Base-by-base conservation (phyloP, 2,797 vertebrate genomes). In the Rhadinocentrus ornatus region DNA sequence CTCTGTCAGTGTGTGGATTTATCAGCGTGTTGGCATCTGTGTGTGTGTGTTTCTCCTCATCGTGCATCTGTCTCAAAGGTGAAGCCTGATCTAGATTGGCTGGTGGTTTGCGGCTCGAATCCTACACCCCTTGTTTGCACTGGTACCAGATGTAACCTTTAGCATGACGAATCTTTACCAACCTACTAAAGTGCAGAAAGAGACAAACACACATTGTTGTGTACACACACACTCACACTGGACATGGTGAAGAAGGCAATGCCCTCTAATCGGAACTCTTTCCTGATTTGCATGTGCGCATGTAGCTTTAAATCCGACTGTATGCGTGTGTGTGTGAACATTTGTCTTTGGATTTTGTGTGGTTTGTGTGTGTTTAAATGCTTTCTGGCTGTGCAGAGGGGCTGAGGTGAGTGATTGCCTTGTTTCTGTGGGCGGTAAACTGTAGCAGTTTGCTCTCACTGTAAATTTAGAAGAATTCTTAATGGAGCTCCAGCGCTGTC, bases 321-420 rank as follows among this genome's bases (percentile, higher is more conserved):
- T 29, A 55, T 69, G 57, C 65, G 27, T 66, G 64, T 66, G 64
- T 66, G 61, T 12, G 37, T 53, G 55, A 53, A 37, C 61, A 34
- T 66, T 62, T 65, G 44, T 63, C 24, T 78, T 39, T 75, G 41
- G 22, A 24, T 62, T 15, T 22, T 32, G 61, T 20, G 69, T 75
- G 56, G 58, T 39, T 60, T 69, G 62, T 66, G 41, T 70, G 70
- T 67, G 55, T 55, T 22, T 54, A 44, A 52, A 69, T 62, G 64
- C 59, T 72, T 81, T 80, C 71, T 78, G 78, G 69, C 64, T 70
- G 77, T 64, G 75, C 64, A 66, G 62, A 86, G 82, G 61, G 77
- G 72, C 80, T 52, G 74, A 80, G 77, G 83, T 93, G 91, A 93
- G 86, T 89, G 90, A 93, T 91, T 89, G 91, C 85, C 81, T 87